Evolutionary conservation across 2,797 vertebrate species (phyloP).

Genomic region (Pitangus sulphuratus): DNA sequence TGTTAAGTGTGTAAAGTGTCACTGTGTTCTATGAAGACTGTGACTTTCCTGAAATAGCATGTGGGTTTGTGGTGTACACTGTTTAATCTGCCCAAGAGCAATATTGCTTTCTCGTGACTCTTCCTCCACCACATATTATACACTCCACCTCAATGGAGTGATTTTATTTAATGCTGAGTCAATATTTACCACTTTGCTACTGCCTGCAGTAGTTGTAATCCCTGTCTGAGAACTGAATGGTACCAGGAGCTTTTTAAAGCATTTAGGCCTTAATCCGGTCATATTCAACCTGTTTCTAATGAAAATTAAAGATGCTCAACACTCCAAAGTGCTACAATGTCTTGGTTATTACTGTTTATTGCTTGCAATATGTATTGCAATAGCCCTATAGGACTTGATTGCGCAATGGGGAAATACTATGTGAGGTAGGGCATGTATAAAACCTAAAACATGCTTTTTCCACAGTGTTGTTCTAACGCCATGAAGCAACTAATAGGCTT

Average conservation of each 20-base stretch:
- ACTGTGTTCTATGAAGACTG: background rate
- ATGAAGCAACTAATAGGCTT: background rate
- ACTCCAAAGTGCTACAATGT: background rate
- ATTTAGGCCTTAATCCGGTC: background rate
- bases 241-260: conserved; percentile 15
- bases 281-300: background rate
- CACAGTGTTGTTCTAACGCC: background rate
- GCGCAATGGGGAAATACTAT: background rate
- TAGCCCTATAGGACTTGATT: background rate
- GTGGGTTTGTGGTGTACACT: background rate
- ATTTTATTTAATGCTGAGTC: conserved; percentile 62
- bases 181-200: conserved; percentile 46
- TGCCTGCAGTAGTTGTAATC: conserved; percentile 38
- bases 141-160: background rate
- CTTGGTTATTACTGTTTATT: background rate
- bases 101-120: conserved; percentile 21
- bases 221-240: conserved; percentile 28
- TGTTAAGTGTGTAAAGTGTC: background rate
- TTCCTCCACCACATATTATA: background rate
- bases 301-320: background rate
- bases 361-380: background rate
- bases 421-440: background rate
- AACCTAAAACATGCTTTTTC: background rate
- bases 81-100: background rate
- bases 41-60: background rate